phyloP scores from a whole-genome alignment of 2,113 vertebrate genomes.

The Onychorhynchus coronatus region DNA sequence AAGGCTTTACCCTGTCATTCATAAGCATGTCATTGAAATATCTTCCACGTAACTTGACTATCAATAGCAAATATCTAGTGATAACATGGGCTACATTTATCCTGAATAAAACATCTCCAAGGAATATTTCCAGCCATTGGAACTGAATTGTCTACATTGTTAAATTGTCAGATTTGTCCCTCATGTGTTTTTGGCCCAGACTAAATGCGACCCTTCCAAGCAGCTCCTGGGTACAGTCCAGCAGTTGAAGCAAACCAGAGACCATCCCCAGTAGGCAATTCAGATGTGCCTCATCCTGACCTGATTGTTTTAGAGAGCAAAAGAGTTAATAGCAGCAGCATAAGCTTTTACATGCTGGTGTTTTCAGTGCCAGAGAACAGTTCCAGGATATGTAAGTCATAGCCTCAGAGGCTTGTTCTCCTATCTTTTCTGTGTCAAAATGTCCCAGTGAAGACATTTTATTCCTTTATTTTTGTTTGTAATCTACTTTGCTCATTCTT shows the following conservation, averaged over 20 bases:
- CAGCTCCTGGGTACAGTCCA: background rate
- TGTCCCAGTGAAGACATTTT: background rate
- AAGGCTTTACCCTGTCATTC: background rate
- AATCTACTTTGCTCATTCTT: background rate
- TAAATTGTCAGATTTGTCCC: background rate
- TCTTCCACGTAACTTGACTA: background rate
- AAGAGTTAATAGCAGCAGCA: background rate
- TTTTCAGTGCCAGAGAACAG: background rate
- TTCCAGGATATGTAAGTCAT: background rate
- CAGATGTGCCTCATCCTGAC: background rate
- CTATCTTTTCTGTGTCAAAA: background rate
- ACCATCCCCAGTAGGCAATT: background rate
- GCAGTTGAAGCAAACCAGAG: background rate
- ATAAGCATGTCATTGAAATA: constrained; percentile 1
- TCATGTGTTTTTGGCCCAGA: background rate
- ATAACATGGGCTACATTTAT: background rate
- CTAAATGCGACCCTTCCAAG: background rate
- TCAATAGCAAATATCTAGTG: constrained; percentile 20
- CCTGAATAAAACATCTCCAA: background rate
- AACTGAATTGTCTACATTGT: background rate
- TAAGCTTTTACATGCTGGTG: background rate
- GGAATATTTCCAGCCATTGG: background rate
- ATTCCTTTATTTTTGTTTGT: background rate
- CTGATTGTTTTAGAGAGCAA: background rate
- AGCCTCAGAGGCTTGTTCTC: background rate